Evolutionary conservation across 2,113 vertebrate genomes (phyloP), one percentile per base, ranked within the genome.

Genomic region (Cyphomyrus plagiostoma): DNA sequence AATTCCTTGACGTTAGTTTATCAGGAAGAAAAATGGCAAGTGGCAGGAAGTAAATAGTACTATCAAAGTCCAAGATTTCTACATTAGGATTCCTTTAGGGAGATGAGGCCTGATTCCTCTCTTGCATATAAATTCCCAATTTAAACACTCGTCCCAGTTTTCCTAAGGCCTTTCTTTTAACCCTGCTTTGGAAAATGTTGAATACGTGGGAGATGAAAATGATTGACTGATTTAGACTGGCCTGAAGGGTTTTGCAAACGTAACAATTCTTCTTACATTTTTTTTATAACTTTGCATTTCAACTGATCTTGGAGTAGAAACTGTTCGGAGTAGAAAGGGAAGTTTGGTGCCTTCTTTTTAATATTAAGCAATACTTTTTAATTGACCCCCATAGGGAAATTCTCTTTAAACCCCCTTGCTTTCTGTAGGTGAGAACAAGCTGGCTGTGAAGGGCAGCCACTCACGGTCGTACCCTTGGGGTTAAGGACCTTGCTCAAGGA

Each of bases 111-210:
- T 45, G 11, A 56, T n/a, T 46, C 83, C 50, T 19, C n/a, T 80
- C 50, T 50, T 26, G 50, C 35, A 89, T 52, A 42, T 53, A 56
- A n/a, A 39, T 42, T 56, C 39, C 50, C 35, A 56, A 30, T 74
- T 26, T 35, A 56, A 50, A 17, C 42, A 42, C 13, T 58, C 46
- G 56, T 30, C 74, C 74, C 30, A 42, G 35, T 90, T 77, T 89
- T 86, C 84, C 89, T 89, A 52, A 80, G 9, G 66, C 90, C 74
- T 86, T 86, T 86, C 62, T 86, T 35, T 86, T 80, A 80, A 80
- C 74, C 74, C 30, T 77, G 2, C 42, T 17, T 80, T 80, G 74
- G 6, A 80, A 80, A 80, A 80, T 17, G 39, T 62, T 82, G 19
- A 83, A 48, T 80, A 39, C 0, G 74, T 19, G 35, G 74, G 30